These are phyloP conservation scores for Acheta domesticus DNA, from an alignment of 2,888 invertebrate species.

Conservation along the genomic window DNA sequence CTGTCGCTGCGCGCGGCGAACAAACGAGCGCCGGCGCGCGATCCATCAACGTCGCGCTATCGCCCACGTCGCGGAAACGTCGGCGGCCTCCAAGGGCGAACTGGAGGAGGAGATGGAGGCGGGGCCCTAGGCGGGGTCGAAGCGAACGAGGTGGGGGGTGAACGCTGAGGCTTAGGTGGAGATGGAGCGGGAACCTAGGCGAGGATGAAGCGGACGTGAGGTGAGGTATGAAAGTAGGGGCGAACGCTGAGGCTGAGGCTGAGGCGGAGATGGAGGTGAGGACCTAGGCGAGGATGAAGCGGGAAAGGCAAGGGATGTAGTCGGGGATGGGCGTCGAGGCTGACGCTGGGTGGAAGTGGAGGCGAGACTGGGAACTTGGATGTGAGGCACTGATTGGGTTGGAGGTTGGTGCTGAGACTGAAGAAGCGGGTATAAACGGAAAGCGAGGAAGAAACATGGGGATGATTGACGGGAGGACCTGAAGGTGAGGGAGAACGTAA, in stretches of 20 bases:
- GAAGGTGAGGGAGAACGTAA: too few relatives aligned
- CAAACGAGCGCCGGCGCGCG: conserved; percentile 9
- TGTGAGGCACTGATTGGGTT: neutral
- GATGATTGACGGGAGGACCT: too few relatives aligned
- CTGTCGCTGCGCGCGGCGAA: neutral
- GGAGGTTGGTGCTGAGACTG: too few relatives aligned
- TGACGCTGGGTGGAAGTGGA: neutral
- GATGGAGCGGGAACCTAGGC: too few relatives aligned
- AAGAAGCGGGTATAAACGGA: too few relatives aligned
- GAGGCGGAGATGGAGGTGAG: neutral
- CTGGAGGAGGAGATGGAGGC: neutral
- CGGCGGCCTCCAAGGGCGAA: neutral
- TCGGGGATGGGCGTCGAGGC: neutral
- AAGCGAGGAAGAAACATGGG: too few relatives aligned
- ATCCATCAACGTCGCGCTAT: conserved; percentile 9
- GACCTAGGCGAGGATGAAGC: neutral
- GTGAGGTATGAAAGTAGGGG: neutral
- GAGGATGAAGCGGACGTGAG: too few relatives aligned
- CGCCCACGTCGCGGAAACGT: neutral
- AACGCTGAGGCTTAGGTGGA: neutral
- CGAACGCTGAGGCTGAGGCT: neutral
- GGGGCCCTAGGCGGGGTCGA: neutral
- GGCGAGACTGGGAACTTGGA: neutral
- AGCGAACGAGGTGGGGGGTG: neutral
- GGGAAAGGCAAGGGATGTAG: neutral